phyloP scores from a whole-genome alignment of 2,113 vertebrate genomes.

The Gadus chalcogrammus region DNA sequence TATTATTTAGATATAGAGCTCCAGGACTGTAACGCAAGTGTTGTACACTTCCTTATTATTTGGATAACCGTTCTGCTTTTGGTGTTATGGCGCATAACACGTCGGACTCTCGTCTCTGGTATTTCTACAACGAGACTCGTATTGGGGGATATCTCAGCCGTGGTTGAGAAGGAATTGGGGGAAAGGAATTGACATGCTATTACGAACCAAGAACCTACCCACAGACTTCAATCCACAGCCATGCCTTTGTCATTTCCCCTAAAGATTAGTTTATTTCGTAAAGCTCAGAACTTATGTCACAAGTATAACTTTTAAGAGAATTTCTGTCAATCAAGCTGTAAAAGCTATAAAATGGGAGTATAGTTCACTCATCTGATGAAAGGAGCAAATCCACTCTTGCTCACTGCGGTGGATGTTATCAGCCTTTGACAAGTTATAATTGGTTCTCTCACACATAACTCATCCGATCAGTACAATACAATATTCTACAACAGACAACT shows the following conservation, averaged over 20 bases:
- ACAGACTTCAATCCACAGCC: neutral
- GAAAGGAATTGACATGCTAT: too few species aligned
- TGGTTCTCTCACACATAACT: neutral
- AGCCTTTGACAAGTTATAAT: slow-evolving; percentile 6
- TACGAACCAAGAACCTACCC: neutral
- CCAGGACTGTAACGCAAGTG: too few species aligned
- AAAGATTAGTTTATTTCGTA: neutral
- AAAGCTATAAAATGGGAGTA: neutral
- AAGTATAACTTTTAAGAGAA: neutral
- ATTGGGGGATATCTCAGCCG: too few species aligned
- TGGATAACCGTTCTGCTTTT: too few species aligned
- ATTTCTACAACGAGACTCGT: too few species aligned
- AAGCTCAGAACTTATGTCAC: slow-evolving; percentile 4
- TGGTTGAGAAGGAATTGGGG: too few species aligned
- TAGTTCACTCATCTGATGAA: slow-evolving; percentile 4
- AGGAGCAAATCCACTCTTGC: slow-evolving; percentile 2
- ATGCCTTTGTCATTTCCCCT: slow-evolving; percentile 2
- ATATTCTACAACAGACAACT: neutral
- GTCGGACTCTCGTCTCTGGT: too few species aligned
- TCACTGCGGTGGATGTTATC: neutral
- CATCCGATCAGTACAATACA: neutral
- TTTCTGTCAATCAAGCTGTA: slow-evolving; percentile 12
- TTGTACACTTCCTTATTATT: too few species aligned
- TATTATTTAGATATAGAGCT: too few species aligned
- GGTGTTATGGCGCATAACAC: too few species aligned